Evolutionary conservation across 1,140 invertebrate species (phyloP), one percentile per base, ranked within the genome.

Genomic region (Elysia chlorotica): DNA sequence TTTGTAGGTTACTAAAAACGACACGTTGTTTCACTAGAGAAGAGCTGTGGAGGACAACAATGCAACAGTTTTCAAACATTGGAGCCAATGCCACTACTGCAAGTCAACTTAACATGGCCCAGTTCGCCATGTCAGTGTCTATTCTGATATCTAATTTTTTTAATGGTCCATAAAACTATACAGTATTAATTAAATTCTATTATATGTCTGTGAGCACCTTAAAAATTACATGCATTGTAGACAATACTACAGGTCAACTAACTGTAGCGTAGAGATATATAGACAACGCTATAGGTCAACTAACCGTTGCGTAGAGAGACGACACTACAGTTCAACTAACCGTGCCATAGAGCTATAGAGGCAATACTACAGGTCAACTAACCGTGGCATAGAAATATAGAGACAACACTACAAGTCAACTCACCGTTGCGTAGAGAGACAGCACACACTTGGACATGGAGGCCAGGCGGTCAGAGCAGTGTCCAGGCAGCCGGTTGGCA

Each of bases 401-500:
- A 17, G 10, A 10, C 56, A 59, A 59, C 25, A 6, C 25, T 59
- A 59, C 14, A 59, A 59, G 17, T 62, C 21, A 21, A 76, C 71
- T 71, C 71, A 83, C 82, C 72, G 75, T 80, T n/a, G 74, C 74
- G 75, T 80, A 81, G 21, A 80, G 76, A 14, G 77, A 73, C 2
- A 76, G 68, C 35, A 79, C 69, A 80, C 78, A 81, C 36, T 81
- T 66, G 17, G 72, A 71, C 57, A 84, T 74, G 3, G 73, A 28
- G 5, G 76, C 54, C 5, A 82, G 67, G 41, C 38, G 74, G 65
- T 81, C 74, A 31, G 78, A 75, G 38, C 77, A 73, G n/a, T 53
- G 65, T 61, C 83, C 87, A 38, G 81, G 80, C 56, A 89, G 81
- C 30, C 86, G 81, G 56, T 84, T 83, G 17, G 82, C 88, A 84